Base-by-base conservation (phyloP, 2,888 invertebrate genomes). In the Ormyrus rosae region DNA sequence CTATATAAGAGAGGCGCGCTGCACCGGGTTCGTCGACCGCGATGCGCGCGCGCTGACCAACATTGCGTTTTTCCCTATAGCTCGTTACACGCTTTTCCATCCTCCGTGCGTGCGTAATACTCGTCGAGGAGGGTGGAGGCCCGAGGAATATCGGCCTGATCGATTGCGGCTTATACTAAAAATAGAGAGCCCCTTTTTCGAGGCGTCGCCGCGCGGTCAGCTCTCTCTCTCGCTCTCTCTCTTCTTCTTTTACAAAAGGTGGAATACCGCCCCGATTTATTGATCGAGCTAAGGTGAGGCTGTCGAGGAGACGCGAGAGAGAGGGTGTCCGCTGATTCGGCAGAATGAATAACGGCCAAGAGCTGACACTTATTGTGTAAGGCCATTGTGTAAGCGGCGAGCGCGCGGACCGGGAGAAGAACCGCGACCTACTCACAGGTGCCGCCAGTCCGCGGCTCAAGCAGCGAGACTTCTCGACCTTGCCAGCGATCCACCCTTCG, bases 11-110 rank as follows among this genome's bases (percentile, higher is more conserved):
- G 45, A 46, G 6, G 11, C 56, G 7, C 46, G 46, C 6, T 11
- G 11, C 34, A 4, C 34, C 2, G 69, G n/a, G 69, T 70, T 69
- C 69, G 56, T 56, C 69, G 69, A 70, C 69, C 69, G 68, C 69
- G 68, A n/a, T 46, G 69, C 50, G 69, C 58, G 69, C 58, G 69
- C 48, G 69, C 58, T 56, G 64, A 13, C 64, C 64, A 64, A 64
- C 64, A 9, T 51, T 46, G 34, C 34, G 4, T 34, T 34, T 11
- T 46, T 11, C 46, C 45, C 63, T 9, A 34, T 34, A 19, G 0
- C 46, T 63, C 34, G 34, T 60, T 60, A 60, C 11, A 0, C 34
- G 34, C 7, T 60, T 60, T 60, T 60, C 4, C 60, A 34, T 34
- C 34, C 34, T 34, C 34, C 34, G 34, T 4, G 34, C 34, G 34